Percentiles rank a stretch among this genome's conserved stretches.
Conservation (phyloP, 1,140 invertebrate genomes). For the Phenacoccus solenopsis region DNA sequence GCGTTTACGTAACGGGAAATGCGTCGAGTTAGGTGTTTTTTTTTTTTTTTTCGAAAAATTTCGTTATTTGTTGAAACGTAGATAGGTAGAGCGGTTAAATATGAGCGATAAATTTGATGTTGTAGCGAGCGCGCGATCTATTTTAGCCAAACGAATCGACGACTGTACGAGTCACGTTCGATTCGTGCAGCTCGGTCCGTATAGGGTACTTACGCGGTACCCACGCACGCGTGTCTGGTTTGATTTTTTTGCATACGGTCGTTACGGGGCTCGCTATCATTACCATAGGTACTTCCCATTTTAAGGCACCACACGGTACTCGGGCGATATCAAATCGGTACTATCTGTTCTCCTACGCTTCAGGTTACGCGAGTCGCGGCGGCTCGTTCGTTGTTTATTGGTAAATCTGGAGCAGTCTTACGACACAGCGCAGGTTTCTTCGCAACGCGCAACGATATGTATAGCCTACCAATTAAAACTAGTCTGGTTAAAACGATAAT, state of each 20-base stretch:
- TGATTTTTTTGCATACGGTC: conserved; percentile 3
- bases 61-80: neutral
- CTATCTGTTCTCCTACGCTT: conserved; percentile 11
- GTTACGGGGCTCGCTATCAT: neutral
- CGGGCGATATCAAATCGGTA: conserved; percentile 8
- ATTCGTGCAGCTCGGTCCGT: neutral
- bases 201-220: neutral
- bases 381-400: neutral
- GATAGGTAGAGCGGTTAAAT: neutral
- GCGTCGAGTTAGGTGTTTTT: neutral
- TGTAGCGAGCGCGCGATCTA: neutral
- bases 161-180: conserved; percentile 5
- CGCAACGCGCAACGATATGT: neutral
- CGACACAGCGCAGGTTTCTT: conserved; percentile 2
- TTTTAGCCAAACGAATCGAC: neutral
- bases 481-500: neutral
- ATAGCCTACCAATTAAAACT: conserved; percentile 10
- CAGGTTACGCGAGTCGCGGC: neutral
- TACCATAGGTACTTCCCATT: conserved; percentile 14
- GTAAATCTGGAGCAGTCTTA: neutral
- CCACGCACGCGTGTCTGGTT: conserved; percentile 2
- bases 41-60: conserved; percentile 2
- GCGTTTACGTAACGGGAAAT: neutral
- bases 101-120: conserved; percentile 6
- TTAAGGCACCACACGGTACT: conserved; percentile 9